These are phyloP conservation scores for Ips nitidus DNA, from an alignment of 1,140 invertebrate genomes.

Conservation along the genomic window DNA sequence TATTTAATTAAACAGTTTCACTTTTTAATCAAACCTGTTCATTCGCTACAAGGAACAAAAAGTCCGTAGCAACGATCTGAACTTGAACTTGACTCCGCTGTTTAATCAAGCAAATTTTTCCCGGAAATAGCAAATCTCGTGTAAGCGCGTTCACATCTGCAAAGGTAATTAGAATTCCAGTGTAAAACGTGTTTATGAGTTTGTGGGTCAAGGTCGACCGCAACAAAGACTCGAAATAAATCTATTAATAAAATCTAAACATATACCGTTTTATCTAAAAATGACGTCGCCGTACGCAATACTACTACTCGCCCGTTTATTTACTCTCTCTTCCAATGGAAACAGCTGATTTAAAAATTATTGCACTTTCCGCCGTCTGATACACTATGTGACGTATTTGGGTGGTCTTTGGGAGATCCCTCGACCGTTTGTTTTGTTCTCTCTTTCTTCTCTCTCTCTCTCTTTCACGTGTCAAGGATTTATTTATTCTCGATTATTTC, in stretches of 20 bases:
- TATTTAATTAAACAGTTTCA: too few relatives aligned
- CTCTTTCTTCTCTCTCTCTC: not conserved
- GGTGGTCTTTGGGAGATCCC: slow-evolving; percentile 16
- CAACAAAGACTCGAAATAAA: slow-evolving; percentile 30
- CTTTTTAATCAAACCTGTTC: too few relatives aligned
- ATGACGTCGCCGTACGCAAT: slow-evolving; percentile 23
- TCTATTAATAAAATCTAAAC: slow-evolving; percentile 35
- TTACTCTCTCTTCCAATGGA: slow-evolving; percentile 18
- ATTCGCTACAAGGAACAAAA: too few relatives aligned
- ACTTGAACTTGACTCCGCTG: not conserved
- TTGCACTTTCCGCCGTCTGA: slow-evolving; percentile 19
- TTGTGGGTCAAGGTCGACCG: slow-evolving; percentile 30
- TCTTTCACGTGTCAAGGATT: slow-evolving; percentile 11
- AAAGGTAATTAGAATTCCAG: slow-evolving; percentile 31
- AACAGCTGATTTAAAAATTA: slow-evolving; percentile 32
- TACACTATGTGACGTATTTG: slow-evolving; percentile 7
- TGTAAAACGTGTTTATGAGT: slow-evolving; percentile 26
- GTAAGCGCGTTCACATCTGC: slow-evolving; percentile 4
- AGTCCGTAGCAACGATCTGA: not conserved
- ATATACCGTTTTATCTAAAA: slow-evolving; percentile 26
- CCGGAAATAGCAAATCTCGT: not conserved
- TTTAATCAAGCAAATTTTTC: not conserved
- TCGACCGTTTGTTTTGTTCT: slow-evolving; percentile 1
- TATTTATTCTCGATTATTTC: slow-evolving; percentile 6
- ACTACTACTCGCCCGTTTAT: slow-evolving; percentile 16